phyloP scores from a whole-genome alignment of 2,888 invertebrate genomes.

The Adelphocoris suturalis region DNA sequence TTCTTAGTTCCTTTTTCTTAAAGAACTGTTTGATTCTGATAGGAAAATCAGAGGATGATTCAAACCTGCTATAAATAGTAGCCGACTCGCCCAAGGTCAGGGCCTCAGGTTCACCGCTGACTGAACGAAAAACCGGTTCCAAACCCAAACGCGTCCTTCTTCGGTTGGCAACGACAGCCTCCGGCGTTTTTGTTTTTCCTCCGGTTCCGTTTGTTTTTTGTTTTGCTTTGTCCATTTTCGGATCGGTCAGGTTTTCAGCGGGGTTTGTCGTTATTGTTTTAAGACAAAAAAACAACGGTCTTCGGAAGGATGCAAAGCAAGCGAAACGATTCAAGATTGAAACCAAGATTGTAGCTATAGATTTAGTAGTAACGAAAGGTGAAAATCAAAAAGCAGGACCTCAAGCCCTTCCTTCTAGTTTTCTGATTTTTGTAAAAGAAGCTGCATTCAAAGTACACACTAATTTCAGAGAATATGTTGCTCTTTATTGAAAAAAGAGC shows the following conservation, averaged over 20 bases:
- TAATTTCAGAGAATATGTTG: too few relatives aligned
- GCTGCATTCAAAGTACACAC: too few relatives aligned
- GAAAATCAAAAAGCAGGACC: too few relatives aligned
- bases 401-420: too few relatives aligned
- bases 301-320: too few relatives aligned
- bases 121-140: not conserved
- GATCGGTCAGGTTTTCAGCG: not conserved
- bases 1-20: not conserved
- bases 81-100: conserved; percentile 18
- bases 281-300: not conserved
- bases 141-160: conserved; percentile 29
- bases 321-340: too few relatives aligned
- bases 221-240: not conserved
- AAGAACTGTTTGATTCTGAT: not conserved
- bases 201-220: conserved; percentile 1
- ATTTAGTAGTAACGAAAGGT: too few relatives aligned
- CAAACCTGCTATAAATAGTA: conserved; percentile 39
- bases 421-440: too few relatives aligned
- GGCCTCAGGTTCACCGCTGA: conserved; percentile 11
- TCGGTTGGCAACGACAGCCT: conserved; percentile 25
- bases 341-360: too few relatives aligned
- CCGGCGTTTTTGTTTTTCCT: conserved; percentile 2
- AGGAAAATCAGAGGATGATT: conserved; percentile 25
- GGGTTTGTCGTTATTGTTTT: not conserved
- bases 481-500: too few relatives aligned